Percentiles rank a stretch among this genome's conserved stretches.
phyloP scores from a whole-genome alignment of 2,888 invertebrate species.

The Deroplatys truncata region DNA sequence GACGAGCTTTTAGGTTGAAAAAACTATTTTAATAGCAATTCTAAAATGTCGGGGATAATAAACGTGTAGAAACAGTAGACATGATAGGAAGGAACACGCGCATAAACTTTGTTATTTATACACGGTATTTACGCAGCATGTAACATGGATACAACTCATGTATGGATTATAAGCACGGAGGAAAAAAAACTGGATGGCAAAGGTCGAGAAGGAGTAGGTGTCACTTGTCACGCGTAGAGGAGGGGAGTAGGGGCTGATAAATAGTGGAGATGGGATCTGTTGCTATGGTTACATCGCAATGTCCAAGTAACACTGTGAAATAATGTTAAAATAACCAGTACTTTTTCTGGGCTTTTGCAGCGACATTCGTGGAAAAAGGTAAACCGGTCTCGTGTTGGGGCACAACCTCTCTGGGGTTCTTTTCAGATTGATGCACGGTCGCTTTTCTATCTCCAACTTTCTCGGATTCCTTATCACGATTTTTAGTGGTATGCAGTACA shows the following conservation, averaged over 20 bases:
- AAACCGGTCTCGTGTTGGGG: not conserved
- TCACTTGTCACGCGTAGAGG: not conserved
- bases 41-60: no score
- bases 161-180: not conserved
- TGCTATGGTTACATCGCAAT: not conserved
- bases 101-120: no score
- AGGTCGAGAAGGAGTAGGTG: not conserved
- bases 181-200: not conserved
- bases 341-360: not conserved
- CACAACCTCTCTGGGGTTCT: no score
- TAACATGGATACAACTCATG: not conserved
- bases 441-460: no score
- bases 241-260: not conserved
- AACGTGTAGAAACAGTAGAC: no score
- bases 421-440: not conserved
- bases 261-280: not conserved
- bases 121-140: not conserved
- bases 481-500: no score
- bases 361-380: not conserved
- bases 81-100: no score
- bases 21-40: no score
- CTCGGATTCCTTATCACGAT: no score
- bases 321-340: not conserved
- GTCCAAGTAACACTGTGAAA: not conserved
- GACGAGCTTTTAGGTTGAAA: no score